Conservation (phyloP, 1,140 invertebrate genomes). For the Nephotettix cincticeps region DNA sequence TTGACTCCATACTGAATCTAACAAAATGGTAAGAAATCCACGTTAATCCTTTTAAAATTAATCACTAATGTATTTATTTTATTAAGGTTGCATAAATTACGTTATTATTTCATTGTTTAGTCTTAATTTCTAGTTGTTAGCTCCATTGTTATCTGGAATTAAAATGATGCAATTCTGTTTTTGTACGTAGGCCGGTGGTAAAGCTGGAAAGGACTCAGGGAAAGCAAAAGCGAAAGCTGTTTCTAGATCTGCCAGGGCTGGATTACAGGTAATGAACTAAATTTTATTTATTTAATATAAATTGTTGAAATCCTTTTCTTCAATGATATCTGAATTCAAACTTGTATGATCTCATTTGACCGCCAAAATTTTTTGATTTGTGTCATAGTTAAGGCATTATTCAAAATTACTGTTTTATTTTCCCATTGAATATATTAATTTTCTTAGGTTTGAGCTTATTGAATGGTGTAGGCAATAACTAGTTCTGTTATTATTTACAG, state of each 20-base stretch:
- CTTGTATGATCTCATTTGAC: background rate
- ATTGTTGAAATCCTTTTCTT: background rate
- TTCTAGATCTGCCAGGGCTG: constrained; percentile 95
- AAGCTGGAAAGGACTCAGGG: constrained; percentile 99
- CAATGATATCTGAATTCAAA: background rate
- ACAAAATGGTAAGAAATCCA: constrained; percentile 26
- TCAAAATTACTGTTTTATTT: too few species aligned
- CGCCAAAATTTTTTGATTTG: constrained; percentile 8
- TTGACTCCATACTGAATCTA: background rate
- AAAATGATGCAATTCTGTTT: constrained; percentile 33
- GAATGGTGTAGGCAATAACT: too few species aligned
- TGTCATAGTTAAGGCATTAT: too few species aligned
- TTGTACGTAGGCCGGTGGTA: constrained; percentile 86
- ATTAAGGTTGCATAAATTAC: background rate
- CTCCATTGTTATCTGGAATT: too few species aligned
- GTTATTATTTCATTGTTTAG: background rate
- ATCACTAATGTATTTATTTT: background rate
- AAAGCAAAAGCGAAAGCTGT: constrained; percentile 99
- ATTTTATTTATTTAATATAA: background rate
- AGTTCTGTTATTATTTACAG: too few species aligned
- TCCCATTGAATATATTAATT: too few species aligned
- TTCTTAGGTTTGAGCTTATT: too few species aligned
- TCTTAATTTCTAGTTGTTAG: background rate
- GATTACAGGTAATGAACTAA: constrained; percentile 82
- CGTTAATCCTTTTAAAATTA: background rate